These are phyloP conservation scores for Enteromius viviparus DNA, from an alignment of 2,797 vertebrate species.

Conservation along the genomic window DNA sequence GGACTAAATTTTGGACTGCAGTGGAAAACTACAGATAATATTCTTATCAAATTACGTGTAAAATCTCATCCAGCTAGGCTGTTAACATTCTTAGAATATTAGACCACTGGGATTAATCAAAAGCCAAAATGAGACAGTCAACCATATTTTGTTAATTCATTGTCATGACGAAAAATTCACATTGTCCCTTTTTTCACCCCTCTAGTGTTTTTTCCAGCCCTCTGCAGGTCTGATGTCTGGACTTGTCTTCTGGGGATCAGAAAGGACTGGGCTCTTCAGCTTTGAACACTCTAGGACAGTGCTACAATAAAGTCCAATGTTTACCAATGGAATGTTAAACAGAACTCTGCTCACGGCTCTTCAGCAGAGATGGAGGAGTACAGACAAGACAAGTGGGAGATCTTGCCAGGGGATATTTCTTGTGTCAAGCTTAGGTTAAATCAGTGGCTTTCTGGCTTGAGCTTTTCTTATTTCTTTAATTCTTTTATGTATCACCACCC, in stretches of 20 bases:
- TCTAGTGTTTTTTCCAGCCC: not conserved
- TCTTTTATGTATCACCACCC: not conserved
- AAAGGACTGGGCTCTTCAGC: slow-evolving; percentile 63
- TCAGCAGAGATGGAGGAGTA: slow-evolving; percentile 16
- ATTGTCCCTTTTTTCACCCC: not conserved
- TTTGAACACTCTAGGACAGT: slow-evolving; percentile 64
- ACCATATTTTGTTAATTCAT: not conserved
- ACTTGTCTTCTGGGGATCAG: slow-evolving; percentile 49
- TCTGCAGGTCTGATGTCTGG: not conserved
- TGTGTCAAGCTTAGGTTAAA: slow-evolving; percentile 36
- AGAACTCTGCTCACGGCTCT: slow-evolving; percentile 49
- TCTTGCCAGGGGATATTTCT: slow-evolving; percentile 2
- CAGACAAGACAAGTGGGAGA: not conserved
- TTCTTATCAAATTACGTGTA: not conserved
- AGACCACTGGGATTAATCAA: slow-evolving; percentile 10
- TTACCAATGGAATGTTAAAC: slow-evolving; percentile 66
- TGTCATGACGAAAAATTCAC: slow-evolving; percentile 30
- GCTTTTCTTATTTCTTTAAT: not conserved
- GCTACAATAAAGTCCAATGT: slow-evolving; percentile 50
- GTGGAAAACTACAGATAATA: not conserved
- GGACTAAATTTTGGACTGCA: not conserved
- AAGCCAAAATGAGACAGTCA: not conserved
- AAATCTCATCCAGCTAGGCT: not conserved
- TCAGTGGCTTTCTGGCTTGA: not conserved
- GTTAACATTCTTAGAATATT: not conserved